These are phyloP conservation scores for Diplodus puntazzo DNA, from an alignment of 2,797 vertebrate genomes.

Conservation along the genomic window DNA sequence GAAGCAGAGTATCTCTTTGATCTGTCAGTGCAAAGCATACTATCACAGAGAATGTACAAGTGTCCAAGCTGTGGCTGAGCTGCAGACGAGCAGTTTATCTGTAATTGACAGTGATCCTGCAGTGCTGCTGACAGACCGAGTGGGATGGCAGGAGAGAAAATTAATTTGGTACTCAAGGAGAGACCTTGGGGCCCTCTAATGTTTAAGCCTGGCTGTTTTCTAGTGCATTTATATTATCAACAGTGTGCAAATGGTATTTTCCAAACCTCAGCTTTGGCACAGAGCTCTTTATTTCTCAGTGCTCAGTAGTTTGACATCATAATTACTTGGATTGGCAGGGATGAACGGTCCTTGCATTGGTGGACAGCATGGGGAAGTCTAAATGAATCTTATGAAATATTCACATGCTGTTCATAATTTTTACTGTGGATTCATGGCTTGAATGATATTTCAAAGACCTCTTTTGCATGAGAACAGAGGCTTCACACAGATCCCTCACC, in stretches of 20 bases:
- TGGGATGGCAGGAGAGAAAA: not conserved
- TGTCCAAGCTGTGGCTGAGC: not conserved
- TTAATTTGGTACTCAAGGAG: not conserved
- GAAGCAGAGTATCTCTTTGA: not conserved
- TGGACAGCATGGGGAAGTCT: not conserved
- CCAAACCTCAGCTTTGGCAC: not conserved
- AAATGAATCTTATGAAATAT: conserved; percentile 19
- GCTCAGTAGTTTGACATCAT: not conserved
- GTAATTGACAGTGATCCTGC: conserved; percentile 27
- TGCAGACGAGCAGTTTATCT: conserved; percentile 27
- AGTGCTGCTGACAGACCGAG: conserved; percentile 23
- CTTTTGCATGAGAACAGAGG: not conserved
- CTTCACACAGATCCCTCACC: not conserved
- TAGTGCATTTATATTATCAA: not conserved
- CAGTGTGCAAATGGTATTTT: not conserved
- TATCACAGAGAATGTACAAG: not conserved
- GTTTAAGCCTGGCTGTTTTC: not conserved
- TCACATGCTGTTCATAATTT: conserved; percentile 16
- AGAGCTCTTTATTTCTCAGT: not conserved
- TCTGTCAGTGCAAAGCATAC: not conserved
- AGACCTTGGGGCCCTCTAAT: not conserved
- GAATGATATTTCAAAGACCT: conserved; percentile 18
- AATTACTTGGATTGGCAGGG: not conserved
- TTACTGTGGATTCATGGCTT: not conserved
- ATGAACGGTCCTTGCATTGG: not conserved